phyloP scores from a whole-genome alignment of 2,113 vertebrate genomes.

The Antennarius striatus region DNA sequence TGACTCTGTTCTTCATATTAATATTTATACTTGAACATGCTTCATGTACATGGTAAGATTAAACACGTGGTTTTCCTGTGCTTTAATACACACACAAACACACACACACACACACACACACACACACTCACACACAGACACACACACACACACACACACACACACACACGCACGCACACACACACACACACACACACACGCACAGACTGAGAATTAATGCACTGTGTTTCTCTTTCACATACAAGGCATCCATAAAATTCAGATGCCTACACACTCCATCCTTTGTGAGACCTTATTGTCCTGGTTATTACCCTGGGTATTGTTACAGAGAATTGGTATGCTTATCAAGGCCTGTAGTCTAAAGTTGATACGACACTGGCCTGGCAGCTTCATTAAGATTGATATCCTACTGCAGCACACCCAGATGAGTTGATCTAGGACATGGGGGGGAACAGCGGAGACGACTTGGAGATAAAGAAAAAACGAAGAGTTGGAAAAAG shows the following conservation, averaged over 20 bases:
- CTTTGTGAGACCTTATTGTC: constrained; percentile 71
- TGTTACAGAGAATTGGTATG: constrained; percentile 74
- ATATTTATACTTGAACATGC: constrained; percentile 12
- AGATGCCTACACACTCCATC: constrained; percentile 70
- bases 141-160: not conserved
- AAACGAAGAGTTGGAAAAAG: not conserved
- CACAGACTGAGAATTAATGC: constrained; percentile 45
- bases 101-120: constrained; percentile 23
- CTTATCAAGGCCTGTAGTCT: constrained; percentile 71
- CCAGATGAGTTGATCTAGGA: constrained; percentile 65
- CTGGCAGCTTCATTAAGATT: constrained; percentile 73
- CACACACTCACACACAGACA: too few relatives aligned
- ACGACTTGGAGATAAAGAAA: constrained; percentile 36
- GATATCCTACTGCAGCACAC: constrained; percentile 66
- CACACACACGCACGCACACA: not conserved
- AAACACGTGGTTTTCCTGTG: constrained; percentile 25
- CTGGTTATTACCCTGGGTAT: constrained; percentile 73
- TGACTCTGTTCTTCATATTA: constrained; percentile 16
- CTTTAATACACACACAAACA: not conserved
- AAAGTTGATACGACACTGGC: constrained; percentile 72
- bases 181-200: not conserved
- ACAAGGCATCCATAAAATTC: constrained; percentile 65
- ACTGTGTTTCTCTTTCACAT: constrained; percentile 12
- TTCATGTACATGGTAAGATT: constrained; percentile 11
- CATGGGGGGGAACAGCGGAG: constrained; percentile 45